These are phyloP conservation scores for Catharus fuscescens DNA, from an alignment of 2,113 vertebrate genomes.

Conservation along the genomic window DNA sequence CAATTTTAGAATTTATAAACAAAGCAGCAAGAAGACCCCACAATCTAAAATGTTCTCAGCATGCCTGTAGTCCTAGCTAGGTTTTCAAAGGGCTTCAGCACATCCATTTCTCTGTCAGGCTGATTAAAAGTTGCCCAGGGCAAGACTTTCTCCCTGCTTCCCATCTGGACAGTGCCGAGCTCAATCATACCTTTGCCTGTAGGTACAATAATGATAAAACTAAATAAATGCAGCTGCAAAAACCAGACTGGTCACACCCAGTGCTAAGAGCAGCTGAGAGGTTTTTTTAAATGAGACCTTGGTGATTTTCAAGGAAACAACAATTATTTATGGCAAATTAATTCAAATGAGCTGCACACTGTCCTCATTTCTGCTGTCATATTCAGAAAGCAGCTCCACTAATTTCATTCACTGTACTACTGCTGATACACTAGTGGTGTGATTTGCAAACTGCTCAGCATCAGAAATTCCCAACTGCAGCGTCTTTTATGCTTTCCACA, in stretches of 20 bases:
- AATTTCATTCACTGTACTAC: background rate
- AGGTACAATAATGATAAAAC: background rate
- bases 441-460: background rate
- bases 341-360: background rate
- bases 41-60: background rate
- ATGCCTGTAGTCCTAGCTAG: background rate
- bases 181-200: constrained; percentile 14
- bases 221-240: constrained; percentile 46
- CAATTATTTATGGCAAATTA: background rate
- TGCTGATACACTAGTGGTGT: background rate
- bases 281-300: background rate
- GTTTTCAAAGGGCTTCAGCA: background rate
- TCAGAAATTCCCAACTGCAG: background rate
- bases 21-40: background rate
- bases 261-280: background rate
- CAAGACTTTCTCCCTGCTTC: background rate
- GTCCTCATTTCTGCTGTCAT: background rate
- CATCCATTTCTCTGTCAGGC: constrained; percentile 10
- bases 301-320: background rate
- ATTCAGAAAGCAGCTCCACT: background rate
- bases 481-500: background rate
- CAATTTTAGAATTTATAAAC: background rate
- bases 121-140: constrained; percentile 1
- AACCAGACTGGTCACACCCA: background rate
- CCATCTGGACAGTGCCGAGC: background rate